A percentile compares a stretch with the other conserved stretches of the same genome.
phyloP scores from a whole-genome alignment of 2,888 invertebrate genomes.

The Chelonus formosanus region DNA sequence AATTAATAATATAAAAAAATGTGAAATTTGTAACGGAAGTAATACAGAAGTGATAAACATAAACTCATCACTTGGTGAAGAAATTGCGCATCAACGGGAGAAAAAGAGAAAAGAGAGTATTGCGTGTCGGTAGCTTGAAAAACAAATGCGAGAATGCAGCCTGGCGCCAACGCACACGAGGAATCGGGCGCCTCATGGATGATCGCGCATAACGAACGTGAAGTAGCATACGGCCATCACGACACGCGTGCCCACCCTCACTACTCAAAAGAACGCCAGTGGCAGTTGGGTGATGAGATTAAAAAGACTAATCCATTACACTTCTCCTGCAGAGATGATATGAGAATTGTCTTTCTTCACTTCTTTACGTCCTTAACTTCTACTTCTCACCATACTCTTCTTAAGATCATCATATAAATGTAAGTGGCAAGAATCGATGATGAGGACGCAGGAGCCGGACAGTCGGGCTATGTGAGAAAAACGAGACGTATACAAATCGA shows the following conservation, averaged over 20 bases:
- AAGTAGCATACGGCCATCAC: constrained; percentile 17
- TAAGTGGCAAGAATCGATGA: neutral
- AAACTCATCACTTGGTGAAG: neutral
- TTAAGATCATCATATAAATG: no score
- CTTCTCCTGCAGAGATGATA: neutral
- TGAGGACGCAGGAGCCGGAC: constrained; percentile 24
- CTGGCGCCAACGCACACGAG: constrained; percentile 58
- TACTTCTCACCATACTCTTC: neutral
- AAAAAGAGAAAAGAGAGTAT: constrained; percentile 19
- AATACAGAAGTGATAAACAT: no score
- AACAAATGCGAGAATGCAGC: constrained; percentile 63
- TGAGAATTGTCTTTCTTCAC: neutral
- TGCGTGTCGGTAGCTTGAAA: constrained; percentile 44
- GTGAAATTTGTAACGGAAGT: neutral
- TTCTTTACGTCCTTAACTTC: neutral
- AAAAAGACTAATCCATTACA: constrained; percentile 6
- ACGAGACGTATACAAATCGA: constrained; percentile 48
- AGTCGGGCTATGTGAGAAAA: constrained; percentile 45
- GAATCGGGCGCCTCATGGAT: constrained; percentile 46
- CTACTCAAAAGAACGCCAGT: neutral
- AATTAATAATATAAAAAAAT: neutral
- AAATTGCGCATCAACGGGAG: neutral
- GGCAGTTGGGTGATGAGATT: neutral
- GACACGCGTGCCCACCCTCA: constrained; percentile 19
- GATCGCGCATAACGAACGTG: constrained; percentile 44